Evolutionary conservation across 2,797 vertebrate genomes (phyloP).

Genomic region (Chromobotia macracanthus): DNA sequence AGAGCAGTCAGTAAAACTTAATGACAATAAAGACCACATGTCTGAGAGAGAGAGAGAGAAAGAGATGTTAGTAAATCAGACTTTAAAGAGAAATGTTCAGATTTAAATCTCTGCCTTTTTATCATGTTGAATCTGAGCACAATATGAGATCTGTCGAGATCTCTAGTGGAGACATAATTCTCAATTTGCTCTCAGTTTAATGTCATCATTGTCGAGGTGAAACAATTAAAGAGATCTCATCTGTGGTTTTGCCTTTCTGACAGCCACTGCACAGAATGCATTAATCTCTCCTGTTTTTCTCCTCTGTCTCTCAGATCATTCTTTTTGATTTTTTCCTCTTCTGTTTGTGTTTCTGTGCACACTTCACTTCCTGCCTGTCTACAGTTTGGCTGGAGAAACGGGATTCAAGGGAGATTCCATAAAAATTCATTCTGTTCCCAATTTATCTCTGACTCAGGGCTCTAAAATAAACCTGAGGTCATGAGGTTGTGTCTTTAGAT

Average conservation of each 20-base stretch:
- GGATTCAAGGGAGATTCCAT: conserved; percentile 9
- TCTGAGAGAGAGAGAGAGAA: background rate
- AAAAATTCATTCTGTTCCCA: conserved; percentile 16
- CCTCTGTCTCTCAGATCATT: background rate
- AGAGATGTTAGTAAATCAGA: too few relatives aligned
- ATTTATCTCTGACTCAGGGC: conserved; percentile 8
- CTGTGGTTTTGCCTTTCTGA: background rate
- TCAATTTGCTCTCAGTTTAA: background rate
- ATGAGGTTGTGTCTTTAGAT: too few relatives aligned
- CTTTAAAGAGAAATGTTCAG: too few relatives aligned
- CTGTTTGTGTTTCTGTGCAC: background rate
- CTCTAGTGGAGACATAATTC: background rate
- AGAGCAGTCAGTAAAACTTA: conserved; percentile 14
- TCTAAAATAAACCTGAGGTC: background rate
- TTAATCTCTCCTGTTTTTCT: background rate
- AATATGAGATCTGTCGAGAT: background rate
- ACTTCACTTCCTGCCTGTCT: background rate
- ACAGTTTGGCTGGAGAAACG: background rate
- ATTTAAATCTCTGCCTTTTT: too few relatives aligned
- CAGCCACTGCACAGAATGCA: background rate
- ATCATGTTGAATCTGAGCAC: too few relatives aligned
- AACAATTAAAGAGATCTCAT: background rate
- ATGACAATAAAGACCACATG: conserved; percentile 18
- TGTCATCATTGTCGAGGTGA: background rate
- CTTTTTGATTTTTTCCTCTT: background rate